These are phyloP conservation scores for Argynnis bischoffii DNA, from an alignment of 2,888 invertebrate species.

Conservation along the genomic window DNA sequence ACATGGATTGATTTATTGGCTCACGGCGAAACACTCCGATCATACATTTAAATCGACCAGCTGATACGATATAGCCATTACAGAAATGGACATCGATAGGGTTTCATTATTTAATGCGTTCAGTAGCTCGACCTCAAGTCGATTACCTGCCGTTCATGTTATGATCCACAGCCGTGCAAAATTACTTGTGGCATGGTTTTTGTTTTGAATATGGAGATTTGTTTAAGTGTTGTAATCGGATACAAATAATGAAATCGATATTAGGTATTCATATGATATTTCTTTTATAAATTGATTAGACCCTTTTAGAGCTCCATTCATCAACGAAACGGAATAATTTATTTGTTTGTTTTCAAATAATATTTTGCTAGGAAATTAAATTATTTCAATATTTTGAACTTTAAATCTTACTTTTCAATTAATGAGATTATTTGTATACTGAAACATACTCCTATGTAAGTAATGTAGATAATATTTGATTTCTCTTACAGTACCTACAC, in stretches of 20 bases:
- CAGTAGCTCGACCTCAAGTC: constrained; percentile 58
- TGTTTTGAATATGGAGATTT: constrained; percentile 19
- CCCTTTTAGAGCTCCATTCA: neutral
- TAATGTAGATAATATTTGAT: too few relatives aligned
- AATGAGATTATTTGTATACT: too few relatives aligned
- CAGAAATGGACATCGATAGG: constrained; percentile 53
- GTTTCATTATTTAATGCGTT: constrained; percentile 60
- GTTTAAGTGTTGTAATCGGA: constrained; percentile 11
- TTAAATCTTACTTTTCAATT: too few relatives aligned
- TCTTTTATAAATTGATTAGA: constrained; percentile 6
- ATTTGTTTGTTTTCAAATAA: neutral
- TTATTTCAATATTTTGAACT: too few relatives aligned
- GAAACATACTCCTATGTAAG: too few relatives aligned
- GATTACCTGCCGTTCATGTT: constrained; percentile 57
- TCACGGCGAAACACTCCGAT: constrained; percentile 48
- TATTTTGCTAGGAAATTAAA: neutral
- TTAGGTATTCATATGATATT: constrained; percentile 6
- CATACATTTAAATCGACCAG: constrained; percentile 57
- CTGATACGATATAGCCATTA: constrained; percentile 69
- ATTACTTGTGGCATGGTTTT: constrained; percentile 50
- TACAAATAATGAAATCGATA: constrained; percentile 20
- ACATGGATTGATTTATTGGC: constrained; percentile 79
- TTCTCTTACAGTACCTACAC: too few relatives aligned
- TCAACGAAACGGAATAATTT: neutral
- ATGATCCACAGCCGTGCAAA: constrained; percentile 53